Evolutionary conservation across 2,888 invertebrate species (phyloP).

Genomic region (Sesia bembeciformis): DNA sequence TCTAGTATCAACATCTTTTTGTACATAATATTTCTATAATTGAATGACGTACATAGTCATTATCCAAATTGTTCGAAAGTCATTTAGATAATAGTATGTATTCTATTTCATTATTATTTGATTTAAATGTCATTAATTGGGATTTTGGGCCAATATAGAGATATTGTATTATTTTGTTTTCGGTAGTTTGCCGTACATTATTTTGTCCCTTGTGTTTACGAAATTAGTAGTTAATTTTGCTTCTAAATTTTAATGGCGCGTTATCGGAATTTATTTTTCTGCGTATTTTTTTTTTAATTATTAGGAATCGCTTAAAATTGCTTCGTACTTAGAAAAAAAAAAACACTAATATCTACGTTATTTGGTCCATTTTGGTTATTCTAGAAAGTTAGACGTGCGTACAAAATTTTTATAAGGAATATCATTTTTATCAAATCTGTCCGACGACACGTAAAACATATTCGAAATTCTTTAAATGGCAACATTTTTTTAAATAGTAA

Average conservation of each 20-base stretch:
- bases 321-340: conserved; percentile 50
- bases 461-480: too few relatives aligned
- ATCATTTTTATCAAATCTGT: neutral
- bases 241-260: conserved; percentile 28
- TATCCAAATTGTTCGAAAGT: conserved; percentile 33
- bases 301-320: conserved; percentile 34
- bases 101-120: neutral
- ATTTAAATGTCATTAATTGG: conserved; percentile 8
- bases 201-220: too few relatives aligned
- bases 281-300: conserved; percentile 13
- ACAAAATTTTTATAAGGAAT: neutral
- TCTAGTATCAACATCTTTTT: conserved; percentile 4
- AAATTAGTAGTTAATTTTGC: conserved; percentile 19
- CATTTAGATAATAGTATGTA: conserved; percentile 4
- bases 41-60: conserved; percentile 33
- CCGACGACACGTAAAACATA: neutral
- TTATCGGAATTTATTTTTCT: conserved; percentile 20
- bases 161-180: conserved; percentile 13
- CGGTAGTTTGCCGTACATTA: too few relatives aligned
- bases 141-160: conserved; percentile 16
- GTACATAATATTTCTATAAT: conserved; percentile 14
- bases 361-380: neutral
- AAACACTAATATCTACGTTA: neutral
- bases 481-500: too few relatives aligned
- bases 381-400: neutral